Base-by-base conservation (phyloP, 2,113 vertebrate genomes). In the Loxodonta africana region DNA sequence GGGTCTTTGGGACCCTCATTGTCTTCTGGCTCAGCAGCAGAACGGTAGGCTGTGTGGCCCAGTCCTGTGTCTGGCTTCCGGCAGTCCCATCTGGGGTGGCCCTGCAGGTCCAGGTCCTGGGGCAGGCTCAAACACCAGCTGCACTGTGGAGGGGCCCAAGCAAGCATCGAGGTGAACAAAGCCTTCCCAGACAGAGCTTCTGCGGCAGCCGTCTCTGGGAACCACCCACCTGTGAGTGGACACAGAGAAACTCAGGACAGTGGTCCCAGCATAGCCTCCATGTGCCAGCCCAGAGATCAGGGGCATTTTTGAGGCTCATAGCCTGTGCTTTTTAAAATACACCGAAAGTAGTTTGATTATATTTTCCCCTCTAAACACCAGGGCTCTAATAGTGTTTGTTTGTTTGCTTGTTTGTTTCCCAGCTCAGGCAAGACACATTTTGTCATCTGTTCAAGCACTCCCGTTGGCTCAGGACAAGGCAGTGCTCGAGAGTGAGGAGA, bases 371-470 rank as follows among this genome's bases (percentile, higher is more conserved):
- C 62, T 30, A 33, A 6, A 33, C 37, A 1, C 51, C 21, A 41
- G 18, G 37, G 15, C 15, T 11, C 0, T 80, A 17, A 44, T 41
- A 44, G 30, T 25, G 26, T 73, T 84, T 73, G 33, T 37, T 37
- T 37, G 37, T 37, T 37, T 37, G 37, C 2, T 37, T 37, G 53
- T 80, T 81, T 94, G 62, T 44, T 15, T 92, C 37, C 77, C 46
- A 99, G 99, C 98, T 95, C 98, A 99, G 76, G 99, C 99, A 23
- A 98, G 98, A 51, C 98, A 98, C 80, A 97, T 99, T 96, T 98
- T 99, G 86, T 99, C 98, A 4, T 98, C 98, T 97, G 98, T 98
- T 96, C 90, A 91, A 86, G 96, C 96, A n/a, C n/a, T 95, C 20
- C 28, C 60, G 44, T 96, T 98, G 63, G 95, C 98, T 96, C 97